Conservation (phyloP, 2,113 vertebrate species). For the Oreotrochilus melanogaster region DNA sequence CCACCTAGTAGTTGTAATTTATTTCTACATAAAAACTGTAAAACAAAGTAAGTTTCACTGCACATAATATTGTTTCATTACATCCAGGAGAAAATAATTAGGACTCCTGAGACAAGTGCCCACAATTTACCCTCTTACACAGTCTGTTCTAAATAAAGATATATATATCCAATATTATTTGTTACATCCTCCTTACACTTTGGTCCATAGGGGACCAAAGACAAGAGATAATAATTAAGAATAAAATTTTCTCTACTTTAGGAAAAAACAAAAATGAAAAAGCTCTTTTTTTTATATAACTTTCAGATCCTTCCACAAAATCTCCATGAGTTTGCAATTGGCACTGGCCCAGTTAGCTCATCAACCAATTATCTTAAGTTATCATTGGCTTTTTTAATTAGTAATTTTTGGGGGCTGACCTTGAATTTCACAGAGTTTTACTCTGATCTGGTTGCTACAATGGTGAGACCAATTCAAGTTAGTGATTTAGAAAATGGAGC, state of each 20-base stretch:
- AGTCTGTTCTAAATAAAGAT: background rate
- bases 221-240: background rate
- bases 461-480: background rate
- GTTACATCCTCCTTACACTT: background rate
- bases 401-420: background rate
- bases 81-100: background rate
- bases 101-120: background rate
- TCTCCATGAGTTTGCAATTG: background rate
- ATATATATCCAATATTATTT: background rate
- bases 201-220: background rate
- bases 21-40: background rate
- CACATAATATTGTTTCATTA: background rate
- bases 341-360: background rate
- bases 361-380: background rate
- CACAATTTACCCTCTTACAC: fast-evolving
- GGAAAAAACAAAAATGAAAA: background rate
- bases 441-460: background rate
- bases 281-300: background rate
- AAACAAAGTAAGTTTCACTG: background rate
- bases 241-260: background rate
- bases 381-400: background rate
- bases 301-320: background rate
- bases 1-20: background rate
- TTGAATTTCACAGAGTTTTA: background rate
- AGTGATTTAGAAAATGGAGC: background rate